These are phyloP conservation scores for Coelopa pilipes DNA, from an alignment of 2,888 invertebrate species.

Conservation along the genomic window DNA sequence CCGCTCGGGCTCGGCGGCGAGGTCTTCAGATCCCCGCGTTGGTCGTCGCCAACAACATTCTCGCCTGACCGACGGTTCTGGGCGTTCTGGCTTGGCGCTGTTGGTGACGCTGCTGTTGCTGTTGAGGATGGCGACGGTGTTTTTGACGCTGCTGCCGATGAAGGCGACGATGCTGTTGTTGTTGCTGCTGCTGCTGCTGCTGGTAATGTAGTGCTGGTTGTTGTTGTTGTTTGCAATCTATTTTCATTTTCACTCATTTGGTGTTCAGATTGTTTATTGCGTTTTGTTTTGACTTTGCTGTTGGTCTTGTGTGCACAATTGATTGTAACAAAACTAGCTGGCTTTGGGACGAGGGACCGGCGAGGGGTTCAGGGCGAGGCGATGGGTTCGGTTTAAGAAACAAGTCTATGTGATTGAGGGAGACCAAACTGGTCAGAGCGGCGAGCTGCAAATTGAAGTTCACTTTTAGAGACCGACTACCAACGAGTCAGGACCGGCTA, in stretches of 20 bases:
- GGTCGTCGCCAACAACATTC: background rate
- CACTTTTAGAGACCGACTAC: background rate
- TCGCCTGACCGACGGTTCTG: background rate
- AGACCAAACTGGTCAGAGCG: background rate
- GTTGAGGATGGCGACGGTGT: conserved; percentile 10
- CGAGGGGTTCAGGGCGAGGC: background rate
- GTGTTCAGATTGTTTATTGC: conserved; percentile 15
- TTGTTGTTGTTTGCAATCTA: conserved; percentile 45
- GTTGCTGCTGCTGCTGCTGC: conserved; percentile 40
- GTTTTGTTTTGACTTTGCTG: too few species aligned
- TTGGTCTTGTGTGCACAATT: background rate
- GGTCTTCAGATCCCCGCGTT: background rate
- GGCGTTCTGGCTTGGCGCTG: background rate
- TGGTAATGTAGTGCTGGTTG: conserved; percentile 38
- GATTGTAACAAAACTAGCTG: too few species aligned
- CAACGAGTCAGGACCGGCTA: background rate
- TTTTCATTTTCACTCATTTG: conserved; percentile 64
- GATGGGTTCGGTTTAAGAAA: background rate
- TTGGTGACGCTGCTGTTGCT: conserved; percentile 9
- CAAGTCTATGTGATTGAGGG: background rate
- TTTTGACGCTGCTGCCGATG: conserved; percentile 30
- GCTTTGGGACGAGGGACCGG: background rate
- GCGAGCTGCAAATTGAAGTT: conserved; percentile 13
- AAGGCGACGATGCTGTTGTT: conserved; percentile 35
- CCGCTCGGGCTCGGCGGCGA: too few species aligned